Percentiles rank a stretch among this genome's conserved stretches.
phyloP scores from a whole-genome alignment of 2,113 vertebrate genomes.

The Poeciliopsis retropinna region DNA sequence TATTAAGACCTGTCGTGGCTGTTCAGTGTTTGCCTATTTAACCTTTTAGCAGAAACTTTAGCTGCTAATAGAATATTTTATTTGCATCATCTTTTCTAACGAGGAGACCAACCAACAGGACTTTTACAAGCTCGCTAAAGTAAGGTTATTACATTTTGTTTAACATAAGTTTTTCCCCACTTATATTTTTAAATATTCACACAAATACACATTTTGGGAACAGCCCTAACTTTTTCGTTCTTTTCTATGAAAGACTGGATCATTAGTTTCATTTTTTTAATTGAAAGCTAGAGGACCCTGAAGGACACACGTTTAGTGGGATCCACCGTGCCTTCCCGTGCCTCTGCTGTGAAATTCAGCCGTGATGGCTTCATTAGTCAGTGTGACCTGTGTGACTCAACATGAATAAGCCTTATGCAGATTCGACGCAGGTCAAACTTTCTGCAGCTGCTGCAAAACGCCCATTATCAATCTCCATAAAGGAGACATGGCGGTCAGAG shows the following conservation, averaged over 20 bases:
- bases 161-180: too few relatives aligned
- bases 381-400: slow-evolving; percentile 32
- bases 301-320: slow-evolving; percentile 16
- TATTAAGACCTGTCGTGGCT: too few relatives aligned
- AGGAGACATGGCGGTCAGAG: slow-evolving; percentile 24
- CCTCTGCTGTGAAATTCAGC: slow-evolving; percentile 13
- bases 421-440: slow-evolving; percentile 37
- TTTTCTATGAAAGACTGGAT: neutral
- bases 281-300: slow-evolving; percentile 28
- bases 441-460: slow-evolving; percentile 62
- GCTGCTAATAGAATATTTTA: too few relatives aligned
- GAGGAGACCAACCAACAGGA: too few relatives aligned
- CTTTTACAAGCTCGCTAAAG: too few relatives aligned
- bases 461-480: slow-evolving; percentile 56
- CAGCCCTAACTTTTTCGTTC: neutral
- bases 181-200: too few relatives aligned
- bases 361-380: slow-evolving; percentile 50
- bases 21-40: too few relatives aligned
- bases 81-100: too few relatives aligned
- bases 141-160: neutral
- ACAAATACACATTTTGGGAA: neutral
- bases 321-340: slow-evolving; percentile 4
- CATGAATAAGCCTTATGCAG: slow-evolving; percentile 35
- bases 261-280: neutral
- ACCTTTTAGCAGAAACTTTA: too few relatives aligned